These are phyloP conservation scores for Argyrosomus regius DNA, from an alignment of 2,797 vertebrate genomes.

Conservation along the genomic window DNA sequence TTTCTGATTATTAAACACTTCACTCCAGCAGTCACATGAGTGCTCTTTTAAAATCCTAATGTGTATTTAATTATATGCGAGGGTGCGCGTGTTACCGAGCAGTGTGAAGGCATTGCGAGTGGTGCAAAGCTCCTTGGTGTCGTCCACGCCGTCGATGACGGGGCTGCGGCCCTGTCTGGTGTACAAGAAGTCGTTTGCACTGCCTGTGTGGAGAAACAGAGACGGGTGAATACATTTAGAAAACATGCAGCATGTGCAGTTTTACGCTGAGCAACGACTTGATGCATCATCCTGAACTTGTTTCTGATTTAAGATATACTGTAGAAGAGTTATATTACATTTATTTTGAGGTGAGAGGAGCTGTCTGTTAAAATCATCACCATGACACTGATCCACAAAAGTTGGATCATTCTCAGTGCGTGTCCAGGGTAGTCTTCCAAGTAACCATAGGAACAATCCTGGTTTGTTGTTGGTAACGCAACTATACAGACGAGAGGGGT, in stretches of 20 bases:
- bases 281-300: background rate
- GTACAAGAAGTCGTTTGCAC: constrained; percentile 91
- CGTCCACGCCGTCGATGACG: constrained; percentile 93
- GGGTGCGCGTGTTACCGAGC: constrained; percentile 86
- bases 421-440: background rate
- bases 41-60: background rate
- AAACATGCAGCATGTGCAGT: background rate
- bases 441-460: constrained; percentile 4
- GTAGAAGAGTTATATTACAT: fast-evolving
- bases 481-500: background rate
- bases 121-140: constrained; percentile 92
- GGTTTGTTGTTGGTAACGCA: background rate
- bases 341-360: background rate
- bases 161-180: constrained; percentile 95
- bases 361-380: background rate
- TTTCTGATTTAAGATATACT: background rate
- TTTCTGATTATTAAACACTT: background rate
- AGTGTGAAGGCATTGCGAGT: constrained; percentile 94
- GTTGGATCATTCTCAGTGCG: background rate
- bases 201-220: constrained; percentile 79
- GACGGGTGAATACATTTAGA: background rate
- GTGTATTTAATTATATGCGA: background rate
- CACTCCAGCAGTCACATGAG: background rate
- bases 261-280: background rate
- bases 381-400: background rate